Percentiles rank a stretch among this genome's conserved stretches.
phyloP scores from a whole-genome alignment of 2,797 vertebrate species.

The Cirrhinus mrigala region DNA sequence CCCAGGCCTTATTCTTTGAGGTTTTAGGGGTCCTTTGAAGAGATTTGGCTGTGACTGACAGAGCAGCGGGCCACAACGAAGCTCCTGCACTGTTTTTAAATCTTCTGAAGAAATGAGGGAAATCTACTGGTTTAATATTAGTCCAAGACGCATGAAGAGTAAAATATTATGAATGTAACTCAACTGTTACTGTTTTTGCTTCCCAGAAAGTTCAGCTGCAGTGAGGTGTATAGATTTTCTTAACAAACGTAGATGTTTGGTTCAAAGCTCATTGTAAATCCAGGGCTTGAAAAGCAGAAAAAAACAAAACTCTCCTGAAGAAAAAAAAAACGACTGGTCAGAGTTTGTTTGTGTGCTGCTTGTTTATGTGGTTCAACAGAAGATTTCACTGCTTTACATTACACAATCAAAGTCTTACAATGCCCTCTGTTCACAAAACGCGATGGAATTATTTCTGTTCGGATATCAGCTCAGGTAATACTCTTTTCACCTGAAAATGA shows the following conservation, averaged over 20 bases:
- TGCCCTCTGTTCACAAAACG: conserved; percentile 9
- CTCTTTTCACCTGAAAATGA: neutral
- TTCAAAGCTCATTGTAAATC: conserved; percentile 17
- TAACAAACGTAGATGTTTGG: neutral
- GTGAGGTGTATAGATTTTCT: neutral
- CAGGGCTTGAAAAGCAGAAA: neutral
- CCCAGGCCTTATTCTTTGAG: conserved; percentile 27
- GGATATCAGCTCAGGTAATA: neutral
- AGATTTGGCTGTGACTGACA: conserved; percentile 23
- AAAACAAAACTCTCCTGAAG: neutral
- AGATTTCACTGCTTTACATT: neutral
- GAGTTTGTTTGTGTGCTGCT: neutral
- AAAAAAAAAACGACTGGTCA: neutral
- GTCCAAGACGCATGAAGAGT: neutral
- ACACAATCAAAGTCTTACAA: conserved; percentile 3
- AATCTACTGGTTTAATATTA: neutral
- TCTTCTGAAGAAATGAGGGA: neutral
- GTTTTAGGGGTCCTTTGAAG: conserved; percentile 17
- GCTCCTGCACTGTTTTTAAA: neutral
- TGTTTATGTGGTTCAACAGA: conserved; percentile 8
- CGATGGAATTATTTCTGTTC: neutral
- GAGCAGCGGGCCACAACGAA: neutral
- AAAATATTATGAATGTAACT: neutral
- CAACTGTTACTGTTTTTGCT: neutral
- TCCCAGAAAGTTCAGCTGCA: neutral